Evolutionary conservation across 1,140 invertebrate genomes (phyloP), one percentile per base, ranked within the genome.

Genomic region (Sycophaga agraensis): DNA sequence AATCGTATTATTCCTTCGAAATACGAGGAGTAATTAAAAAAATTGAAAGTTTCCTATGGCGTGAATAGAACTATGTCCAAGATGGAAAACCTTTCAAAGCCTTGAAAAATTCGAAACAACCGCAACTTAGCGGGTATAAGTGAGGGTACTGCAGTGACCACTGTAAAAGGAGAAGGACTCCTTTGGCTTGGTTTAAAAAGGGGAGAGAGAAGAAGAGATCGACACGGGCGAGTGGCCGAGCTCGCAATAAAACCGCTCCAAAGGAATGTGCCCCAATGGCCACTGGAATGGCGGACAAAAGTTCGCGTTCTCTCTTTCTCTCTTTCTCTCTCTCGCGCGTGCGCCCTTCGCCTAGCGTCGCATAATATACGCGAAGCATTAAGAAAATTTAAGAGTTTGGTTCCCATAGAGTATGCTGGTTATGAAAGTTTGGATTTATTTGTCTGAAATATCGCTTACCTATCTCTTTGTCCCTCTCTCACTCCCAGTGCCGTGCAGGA

Each of bases 371-470:
- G 63, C 28, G 21, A 31, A n/a, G 49, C 63, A 48, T 64, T 59
- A 55, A 49, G 55, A 43, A 64, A 45, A 64, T 64, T 64, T 59
- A 64, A 59, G 50, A 51, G 55, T 31, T 34, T 55, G 26, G 17
- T 12, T 12, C 26, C 43, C 39, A 26, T 42, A 22, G 17, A 53
- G 48, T 31, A 14, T 35, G 37, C 57, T 34, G 56, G 56, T 59
- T 64, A 64, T 65, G 63, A 65, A 42, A 49, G 51, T 55, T 49
- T 19, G 37, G 39, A 60, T 65, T 65, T 65, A 65, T 55, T 28
- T 34, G 37, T 2, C 16, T 54, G 43, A 59, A 48, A 58, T 53
- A 42, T 37, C 40, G 28, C 21, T 2, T 6, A 9, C 19, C 11
- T 9, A 37, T 4, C 50, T 4, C 14, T 28, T 40, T 54, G 9